Percentiles rank a stretch among this genome's conserved stretches.
phyloP scores from a whole-genome alignment of 1,140 invertebrate genomes.

The Hypsibius dujardini region DNA sequence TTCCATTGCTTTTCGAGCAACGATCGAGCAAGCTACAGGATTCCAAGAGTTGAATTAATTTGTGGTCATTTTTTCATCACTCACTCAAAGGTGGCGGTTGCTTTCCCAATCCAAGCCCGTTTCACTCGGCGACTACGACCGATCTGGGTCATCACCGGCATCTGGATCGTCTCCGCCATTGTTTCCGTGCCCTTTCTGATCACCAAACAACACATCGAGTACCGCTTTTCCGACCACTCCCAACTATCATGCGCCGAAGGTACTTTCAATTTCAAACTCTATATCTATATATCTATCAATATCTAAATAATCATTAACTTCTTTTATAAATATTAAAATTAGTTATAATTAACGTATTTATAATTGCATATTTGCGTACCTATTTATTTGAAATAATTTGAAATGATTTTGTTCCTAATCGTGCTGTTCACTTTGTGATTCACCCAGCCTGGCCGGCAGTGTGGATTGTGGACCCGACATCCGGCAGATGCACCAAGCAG shows the following conservation, averaged over 20 bases:
- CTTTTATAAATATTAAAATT: too few relatives aligned
- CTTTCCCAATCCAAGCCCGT: slow-evolving; percentile 35
- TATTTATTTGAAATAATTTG: too few relatives aligned
- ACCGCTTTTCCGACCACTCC: slow-evolving; percentile 23
- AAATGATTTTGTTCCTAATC: too few relatives aligned
- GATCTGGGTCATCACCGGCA: slow-evolving; percentile 29
- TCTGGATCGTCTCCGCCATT: slow-evolving; percentile 32
- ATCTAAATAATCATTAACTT: too few relatives aligned
- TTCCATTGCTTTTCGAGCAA: too few relatives aligned
- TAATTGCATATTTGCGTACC: too few relatives aligned
- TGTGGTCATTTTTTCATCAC: too few relatives aligned
- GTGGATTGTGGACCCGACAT: slow-evolving; percentile 22
- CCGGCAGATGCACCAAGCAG: slow-evolving; percentile 22
- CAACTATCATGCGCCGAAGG: slow-evolving; percentile 28
- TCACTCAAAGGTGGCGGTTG: slow-evolving; percentile 30
- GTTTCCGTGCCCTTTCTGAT: slow-evolving; percentile 33
- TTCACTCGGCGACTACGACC: slow-evolving; percentile 32
- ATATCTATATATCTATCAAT: too few relatives aligned
- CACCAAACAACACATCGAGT: slow-evolving; percentile 28
- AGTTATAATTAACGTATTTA: too few relatives aligned
- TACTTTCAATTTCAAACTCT: slow-evolving; percentile 23
- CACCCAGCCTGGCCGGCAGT: slow-evolving; percentile 25
- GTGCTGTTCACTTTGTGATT: background rate
- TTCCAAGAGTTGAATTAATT: too few relatives aligned
- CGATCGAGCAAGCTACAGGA: too few relatives aligned